Conservation (phyloP, 2,113 vertebrate species). For the Tetrao urogallus region DNA sequence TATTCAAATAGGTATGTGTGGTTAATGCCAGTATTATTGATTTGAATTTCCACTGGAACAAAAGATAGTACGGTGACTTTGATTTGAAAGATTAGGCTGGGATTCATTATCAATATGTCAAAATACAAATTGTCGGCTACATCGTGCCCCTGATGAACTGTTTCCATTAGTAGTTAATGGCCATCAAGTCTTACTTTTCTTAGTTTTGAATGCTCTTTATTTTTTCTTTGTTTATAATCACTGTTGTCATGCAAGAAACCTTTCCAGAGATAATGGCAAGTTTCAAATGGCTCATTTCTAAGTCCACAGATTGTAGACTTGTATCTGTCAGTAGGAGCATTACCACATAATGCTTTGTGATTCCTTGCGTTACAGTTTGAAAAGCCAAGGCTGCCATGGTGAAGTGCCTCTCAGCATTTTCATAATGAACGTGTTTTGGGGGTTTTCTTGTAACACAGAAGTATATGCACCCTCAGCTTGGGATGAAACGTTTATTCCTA, state of each 20-base stretch:
- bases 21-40: constrained; percentile 62
- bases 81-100: constrained; percentile 56
- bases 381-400: background rate
- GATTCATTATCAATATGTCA: constrained; percentile 74
- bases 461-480: accelerated
- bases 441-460: background rate
- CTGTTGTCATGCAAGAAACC: constrained; percentile 2
- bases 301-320: constrained; percentile 25
- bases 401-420: constrained; percentile 18
- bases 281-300: constrained; percentile 48
- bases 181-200: constrained; percentile 61
- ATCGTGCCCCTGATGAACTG: constrained; percentile 63
- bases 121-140: constrained; percentile 68
- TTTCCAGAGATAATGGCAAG: constrained; percentile 30
- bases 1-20: background rate
- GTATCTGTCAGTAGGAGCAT: background rate
- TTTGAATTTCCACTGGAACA: constrained; percentile 59
- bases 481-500: background rate
- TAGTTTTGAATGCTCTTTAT: constrained; percentile 40
- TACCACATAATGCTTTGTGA: background rate
- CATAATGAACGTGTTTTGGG: background rate
- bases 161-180: constrained; percentile 71
- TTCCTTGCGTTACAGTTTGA: background rate
- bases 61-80: constrained; percentile 54
- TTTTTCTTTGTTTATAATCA: constrained; percentile 56